These are phyloP conservation scores for Dromas ardeola DNA, from an alignment of 2,113 vertebrate genomes.

Conservation along the genomic window DNA sequence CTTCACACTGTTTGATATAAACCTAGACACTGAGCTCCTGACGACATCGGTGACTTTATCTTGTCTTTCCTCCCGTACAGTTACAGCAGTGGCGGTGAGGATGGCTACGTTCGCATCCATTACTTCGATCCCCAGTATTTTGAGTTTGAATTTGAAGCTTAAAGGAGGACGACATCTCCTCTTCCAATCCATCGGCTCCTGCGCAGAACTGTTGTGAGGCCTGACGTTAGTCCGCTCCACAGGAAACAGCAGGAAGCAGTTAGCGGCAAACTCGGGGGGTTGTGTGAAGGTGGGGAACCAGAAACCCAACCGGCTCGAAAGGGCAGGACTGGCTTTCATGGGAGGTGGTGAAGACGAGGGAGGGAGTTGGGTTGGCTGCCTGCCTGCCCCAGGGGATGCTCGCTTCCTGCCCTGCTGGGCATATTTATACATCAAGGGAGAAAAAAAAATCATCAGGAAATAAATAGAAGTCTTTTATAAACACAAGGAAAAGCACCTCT, in stretches of 20 bases:
- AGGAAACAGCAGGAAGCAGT: not conserved
- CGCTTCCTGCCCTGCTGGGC: not conserved
- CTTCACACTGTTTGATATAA: accelerated
- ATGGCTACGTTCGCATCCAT: slow-evolving; percentile 95
- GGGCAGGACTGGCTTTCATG: not conserved
- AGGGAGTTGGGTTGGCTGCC: not conserved
- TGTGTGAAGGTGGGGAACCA: not conserved
- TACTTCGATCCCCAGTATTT: slow-evolving; percentile 98
- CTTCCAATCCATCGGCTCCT: not conserved
- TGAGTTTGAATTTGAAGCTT: slow-evolving; percentile 96
- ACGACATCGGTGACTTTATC: accelerated
- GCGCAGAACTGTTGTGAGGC: not conserved
- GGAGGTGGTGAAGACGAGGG: not conserved
- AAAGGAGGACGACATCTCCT: not conserved
- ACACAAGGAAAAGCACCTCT: not conserved
- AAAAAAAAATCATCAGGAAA: not conserved
- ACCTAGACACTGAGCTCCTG: not conserved
- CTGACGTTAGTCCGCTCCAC: not conserved
- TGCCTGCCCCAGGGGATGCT: not conserved
- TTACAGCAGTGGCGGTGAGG: slow-evolving; percentile 96
- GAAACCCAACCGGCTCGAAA: not conserved
- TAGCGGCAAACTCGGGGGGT: not conserved
- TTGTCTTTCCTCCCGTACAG: slow-evolving; percentile 70
- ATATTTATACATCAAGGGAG: slow-evolving; percentile 10
- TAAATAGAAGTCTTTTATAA: slow-evolving; percentile 38